A percentile compares a stretch with the other conserved stretches of the same genome.
Conservation (phyloP, 2,113 vertebrate genomes). For the Xiphophorus hellerii region DNA sequence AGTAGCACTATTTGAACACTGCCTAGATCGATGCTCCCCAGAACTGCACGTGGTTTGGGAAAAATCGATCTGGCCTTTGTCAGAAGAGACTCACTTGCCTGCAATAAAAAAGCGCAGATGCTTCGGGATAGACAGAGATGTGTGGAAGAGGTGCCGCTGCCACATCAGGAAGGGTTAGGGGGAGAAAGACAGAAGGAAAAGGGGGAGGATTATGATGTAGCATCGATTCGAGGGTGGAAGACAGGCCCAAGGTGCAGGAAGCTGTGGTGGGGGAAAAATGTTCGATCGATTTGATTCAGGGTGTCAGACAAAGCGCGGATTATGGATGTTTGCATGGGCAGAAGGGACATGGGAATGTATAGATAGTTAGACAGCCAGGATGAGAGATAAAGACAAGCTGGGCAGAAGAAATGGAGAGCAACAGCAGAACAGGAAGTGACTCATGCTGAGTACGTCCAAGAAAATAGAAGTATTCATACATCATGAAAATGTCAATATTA, state of each 20-base stretch:
- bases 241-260: slow-evolving; percentile 37
- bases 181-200: not conserved
- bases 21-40: slow-evolving; percentile 42
- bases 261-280: slow-evolving; percentile 36
- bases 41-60: not conserved
- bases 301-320: slow-evolving; percentile 36
- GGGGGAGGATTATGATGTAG: slow-evolving; percentile 31
- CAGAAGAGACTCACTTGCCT: slow-evolving; percentile 1
- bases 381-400: slow-evolving; percentile 22
- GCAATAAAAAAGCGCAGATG: slow-evolving; percentile 30
- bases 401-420: slow-evolving; percentile 5
- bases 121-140: slow-evolving; percentile 29
- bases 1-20: slow-evolving; percentile 41
- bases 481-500: slow-evolving; percentile 22
- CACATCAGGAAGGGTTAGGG: not conserved
- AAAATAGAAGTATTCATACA: not conserved
- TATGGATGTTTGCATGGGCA: slow-evolving; percentile 31
- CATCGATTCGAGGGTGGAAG: slow-evolving; percentile 56
- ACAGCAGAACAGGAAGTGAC: not conserved
- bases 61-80: slow-evolving; percentile 47
- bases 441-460: not conserved
- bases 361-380: slow-evolving; percentile 15
- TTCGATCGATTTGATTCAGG: slow-evolving; percentile 24
- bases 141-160: slow-evolving; percentile 14
- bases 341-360: slow-evolving; percentile 12